These are phyloP conservation scores for Heliconius cydno DNA, from an alignment of 2,888 invertebrate species.

Conservation along the genomic window DNA sequence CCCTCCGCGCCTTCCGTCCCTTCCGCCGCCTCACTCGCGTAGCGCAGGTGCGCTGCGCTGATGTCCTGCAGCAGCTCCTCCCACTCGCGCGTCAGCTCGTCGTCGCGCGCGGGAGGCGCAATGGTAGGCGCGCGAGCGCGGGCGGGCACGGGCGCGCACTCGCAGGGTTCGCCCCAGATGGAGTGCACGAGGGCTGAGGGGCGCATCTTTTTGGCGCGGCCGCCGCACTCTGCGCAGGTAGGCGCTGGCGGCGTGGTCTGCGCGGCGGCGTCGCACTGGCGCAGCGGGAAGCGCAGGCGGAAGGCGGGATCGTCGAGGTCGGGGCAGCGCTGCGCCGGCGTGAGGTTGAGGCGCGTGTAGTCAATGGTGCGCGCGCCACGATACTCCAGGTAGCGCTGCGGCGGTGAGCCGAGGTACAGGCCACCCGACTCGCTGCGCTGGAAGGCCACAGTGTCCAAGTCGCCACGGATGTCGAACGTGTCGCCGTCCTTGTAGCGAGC, in stretches of 20 bases:
- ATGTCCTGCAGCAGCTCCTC: constrained; percentile 85
- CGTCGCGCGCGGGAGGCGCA: constrained; percentile 45
- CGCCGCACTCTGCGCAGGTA: constrained; percentile 69
- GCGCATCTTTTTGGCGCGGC: constrained; percentile 74
- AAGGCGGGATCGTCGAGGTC: constrained; percentile 75
- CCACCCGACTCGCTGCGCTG: constrained; percentile 86
- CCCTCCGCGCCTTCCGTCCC: constrained; percentile 50
- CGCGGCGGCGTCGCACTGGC: constrained; percentile 65
- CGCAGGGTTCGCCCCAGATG: constrained; percentile 61
- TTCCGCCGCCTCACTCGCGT: constrained; percentile 62
- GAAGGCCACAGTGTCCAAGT: constrained; percentile 86
- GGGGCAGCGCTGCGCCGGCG: constrained; percentile 67
- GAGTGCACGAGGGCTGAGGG: constrained; percentile 56
- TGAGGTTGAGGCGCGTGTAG: constrained; percentile 69
- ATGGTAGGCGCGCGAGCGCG: constrained; percentile 41
- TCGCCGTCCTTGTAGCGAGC: constrained; percentile 86
- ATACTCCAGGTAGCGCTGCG: constrained; percentile 81
- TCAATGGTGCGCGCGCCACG: constrained; percentile 71
- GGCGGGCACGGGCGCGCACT: constrained; percentile 50
- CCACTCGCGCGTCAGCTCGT: constrained; percentile 80
- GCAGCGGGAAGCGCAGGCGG: constrained; percentile 86
- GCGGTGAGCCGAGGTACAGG: constrained; percentile 81
- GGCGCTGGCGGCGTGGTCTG: constrained; percentile 59
- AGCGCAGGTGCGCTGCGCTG: constrained; percentile 80
- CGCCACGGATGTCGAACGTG: constrained; percentile 86